Evolutionary conservation across 2,888 invertebrate species (phyloP).

Genomic region (Lordiphosa andalusiaca): DNA sequence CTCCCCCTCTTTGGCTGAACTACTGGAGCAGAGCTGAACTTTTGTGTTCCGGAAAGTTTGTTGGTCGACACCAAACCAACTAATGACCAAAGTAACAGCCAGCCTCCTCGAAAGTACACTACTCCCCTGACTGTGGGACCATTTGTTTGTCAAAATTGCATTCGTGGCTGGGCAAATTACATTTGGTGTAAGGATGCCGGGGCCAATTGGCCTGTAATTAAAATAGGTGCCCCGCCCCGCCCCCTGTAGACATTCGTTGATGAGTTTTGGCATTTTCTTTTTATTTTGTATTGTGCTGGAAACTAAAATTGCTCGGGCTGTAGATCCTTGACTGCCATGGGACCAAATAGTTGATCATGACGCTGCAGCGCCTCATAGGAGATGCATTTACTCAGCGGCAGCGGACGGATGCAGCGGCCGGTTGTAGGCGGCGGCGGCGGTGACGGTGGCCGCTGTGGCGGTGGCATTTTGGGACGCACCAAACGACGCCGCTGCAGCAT

Average conservation of each 20-base stretch:
- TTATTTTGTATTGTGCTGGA: too few species aligned
- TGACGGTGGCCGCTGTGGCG: not conserved
- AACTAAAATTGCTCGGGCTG: slow-evolving; percentile 12
- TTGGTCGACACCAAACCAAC: slow-evolving; percentile 1
- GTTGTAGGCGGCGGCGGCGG: not conserved
- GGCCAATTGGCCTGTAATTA: too few species aligned
- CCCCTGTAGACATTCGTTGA: not conserved
- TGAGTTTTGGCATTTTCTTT: too few species aligned
- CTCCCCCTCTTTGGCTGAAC: too few species aligned
- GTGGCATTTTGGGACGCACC: slow-evolving; percentile 4
- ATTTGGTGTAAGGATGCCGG: slow-evolving; percentile 23
- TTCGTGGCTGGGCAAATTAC: slow-evolving; percentile 49
- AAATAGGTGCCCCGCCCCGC: too few species aligned
- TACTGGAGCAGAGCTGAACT: not conserved
- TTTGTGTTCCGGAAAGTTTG: slow-evolving; percentile 3
- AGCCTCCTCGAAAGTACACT: too few species aligned
- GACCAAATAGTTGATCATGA: slow-evolving; percentile 35
- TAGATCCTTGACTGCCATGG: not conserved
- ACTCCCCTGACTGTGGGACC: too few species aligned
- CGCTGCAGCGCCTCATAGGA: slow-evolving; percentile 42
- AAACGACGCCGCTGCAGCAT: slow-evolving; percentile 2
- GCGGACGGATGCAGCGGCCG: slow-evolving; percentile 9
- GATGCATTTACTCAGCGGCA: slow-evolving; percentile 12
- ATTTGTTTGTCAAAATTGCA: slow-evolving; percentile 41
- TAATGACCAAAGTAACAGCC: not conserved